phyloP scores from a whole-genome alignment of 1,140 invertebrate genomes.

The Trissolcus basalis region DNA sequence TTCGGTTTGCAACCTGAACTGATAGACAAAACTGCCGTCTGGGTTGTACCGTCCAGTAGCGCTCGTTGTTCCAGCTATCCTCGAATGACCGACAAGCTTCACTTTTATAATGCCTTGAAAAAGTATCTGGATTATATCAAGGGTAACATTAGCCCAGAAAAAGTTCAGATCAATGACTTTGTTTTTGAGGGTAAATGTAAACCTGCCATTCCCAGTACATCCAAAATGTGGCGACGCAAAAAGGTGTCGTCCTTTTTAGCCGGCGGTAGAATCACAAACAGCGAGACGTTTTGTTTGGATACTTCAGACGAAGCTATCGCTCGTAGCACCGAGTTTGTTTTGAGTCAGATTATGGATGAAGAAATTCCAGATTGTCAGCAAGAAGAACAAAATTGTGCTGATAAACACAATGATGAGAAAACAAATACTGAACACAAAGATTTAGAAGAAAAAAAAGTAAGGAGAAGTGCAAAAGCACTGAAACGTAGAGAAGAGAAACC shows the following conservation, averaged over 20 bases:
- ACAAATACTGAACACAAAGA: too few relatives aligned
- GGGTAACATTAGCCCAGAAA: slow-evolving; percentile 58
- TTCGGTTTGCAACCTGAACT: slow-evolving; percentile 69
- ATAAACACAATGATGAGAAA: too few relatives aligned
- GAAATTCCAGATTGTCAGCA: slow-evolving; percentile 20
- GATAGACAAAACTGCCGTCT: slow-evolving; percentile 67
- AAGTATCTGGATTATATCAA: slow-evolving; percentile 69
- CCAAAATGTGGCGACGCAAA: slow-evolving; percentile 72
- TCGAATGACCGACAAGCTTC: slow-evolving; percentile 71
- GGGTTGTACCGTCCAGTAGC: slow-evolving; percentile 74
- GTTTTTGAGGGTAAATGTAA: slow-evolving; percentile 67
- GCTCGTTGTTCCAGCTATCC: slow-evolving; percentile 73
- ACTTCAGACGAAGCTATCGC: slow-evolving; percentile 64
- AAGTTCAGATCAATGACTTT: slow-evolving; percentile 65
- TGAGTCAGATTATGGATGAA: slow-evolving; percentile 44
- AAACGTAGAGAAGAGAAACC: too few relatives aligned
- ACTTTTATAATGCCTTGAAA: slow-evolving; percentile 70
- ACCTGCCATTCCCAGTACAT: slow-evolving; percentile 64
- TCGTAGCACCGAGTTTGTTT: slow-evolving; percentile 63
- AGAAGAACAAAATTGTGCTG: slow-evolving; percentile 2
- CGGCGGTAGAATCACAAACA: slow-evolving; percentile 69
- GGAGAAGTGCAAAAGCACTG: too few relatives aligned
- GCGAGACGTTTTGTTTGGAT: slow-evolving; percentile 63
- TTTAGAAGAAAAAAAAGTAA: too few relatives aligned
- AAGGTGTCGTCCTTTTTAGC: slow-evolving; percentile 64